Conservation (phyloP, 2,113 vertebrate genomes). For the Pelecanus crispus region DNA sequence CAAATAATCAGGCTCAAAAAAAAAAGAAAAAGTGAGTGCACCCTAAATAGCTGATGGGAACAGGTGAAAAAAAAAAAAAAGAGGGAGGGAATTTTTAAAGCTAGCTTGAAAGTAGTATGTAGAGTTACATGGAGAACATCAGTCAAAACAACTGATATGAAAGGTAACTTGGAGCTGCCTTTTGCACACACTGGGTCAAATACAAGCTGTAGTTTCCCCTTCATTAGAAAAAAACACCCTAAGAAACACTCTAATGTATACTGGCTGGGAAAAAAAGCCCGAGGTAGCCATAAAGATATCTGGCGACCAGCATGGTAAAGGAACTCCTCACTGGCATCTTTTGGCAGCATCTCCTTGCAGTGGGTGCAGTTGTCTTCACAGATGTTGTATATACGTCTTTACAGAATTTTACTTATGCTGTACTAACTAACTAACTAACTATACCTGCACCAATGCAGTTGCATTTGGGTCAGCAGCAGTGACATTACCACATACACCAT, state of each 20-base stretch:
- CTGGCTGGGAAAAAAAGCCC: neutral
- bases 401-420: neutral
- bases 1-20: slow-evolving; percentile 43
- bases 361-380: neutral
- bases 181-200: neutral
- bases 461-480: neutral
- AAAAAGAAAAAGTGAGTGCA: neutral
- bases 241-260: neutral
- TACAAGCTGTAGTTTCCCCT: neutral
- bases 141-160: neutral
- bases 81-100: neutral
- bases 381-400: neutral
- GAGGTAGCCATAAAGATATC: neutral
- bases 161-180: neutral
- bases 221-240: neutral
- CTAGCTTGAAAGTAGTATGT: neutral
- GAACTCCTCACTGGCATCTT: neutral
- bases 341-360: neutral
- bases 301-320: neutral
- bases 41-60: slow-evolving; percentile 18
- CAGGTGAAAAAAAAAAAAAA: neutral
- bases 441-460: neutral
- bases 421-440: too few species aligned
- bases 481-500: neutral
- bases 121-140: neutral